Evolutionary conservation across 2,797 vertebrate species (phyloP).

Genomic region (Rhinella marina): DNA sequence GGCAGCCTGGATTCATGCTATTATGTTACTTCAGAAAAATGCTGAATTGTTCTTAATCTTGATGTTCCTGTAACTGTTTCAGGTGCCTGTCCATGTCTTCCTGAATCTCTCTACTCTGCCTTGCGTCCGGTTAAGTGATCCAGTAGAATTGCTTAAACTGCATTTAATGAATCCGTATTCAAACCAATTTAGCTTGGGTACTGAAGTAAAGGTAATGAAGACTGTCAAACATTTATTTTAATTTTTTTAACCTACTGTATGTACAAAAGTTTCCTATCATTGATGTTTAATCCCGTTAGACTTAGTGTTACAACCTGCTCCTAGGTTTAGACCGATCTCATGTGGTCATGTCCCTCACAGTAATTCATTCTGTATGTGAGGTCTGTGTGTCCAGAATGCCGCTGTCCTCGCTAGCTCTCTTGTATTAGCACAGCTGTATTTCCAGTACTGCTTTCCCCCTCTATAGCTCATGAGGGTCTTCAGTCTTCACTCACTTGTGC

Average conservation of each 20-base stretch:
- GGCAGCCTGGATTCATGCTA: too few species aligned
- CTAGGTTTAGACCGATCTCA: too few species aligned
- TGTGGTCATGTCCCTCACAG: too few species aligned
- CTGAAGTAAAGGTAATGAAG: conserved; percentile 86
- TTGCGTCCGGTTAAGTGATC: conserved; percentile 85
- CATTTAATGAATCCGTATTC: conserved; percentile 88
- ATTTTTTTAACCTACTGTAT: not conserved
- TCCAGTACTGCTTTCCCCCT: too few species aligned
- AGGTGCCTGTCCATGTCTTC: conserved; percentile 96
- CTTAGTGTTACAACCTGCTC: too few species aligned
- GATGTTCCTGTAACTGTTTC: not conserved
- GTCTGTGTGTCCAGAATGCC: too few species aligned
- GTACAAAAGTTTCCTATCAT: not conserved
- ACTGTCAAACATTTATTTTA: not conserved
- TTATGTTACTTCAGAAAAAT: not conserved
- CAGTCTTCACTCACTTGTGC: too few species aligned
- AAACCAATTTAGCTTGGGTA: conserved; percentile 81
- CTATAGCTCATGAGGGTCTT: too few species aligned
- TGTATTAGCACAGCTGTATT: too few species aligned
- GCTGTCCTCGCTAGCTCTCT: too few species aligned
- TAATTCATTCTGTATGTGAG: too few species aligned
- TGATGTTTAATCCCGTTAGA: not conserved
- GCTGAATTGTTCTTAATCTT: not conserved
- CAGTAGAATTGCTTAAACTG: conserved; percentile 86
- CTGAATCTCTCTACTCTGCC: conserved; percentile 90